Conservation (phyloP, 92 coral and sea anemone species). For the Bergia puertoricense region DNA sequence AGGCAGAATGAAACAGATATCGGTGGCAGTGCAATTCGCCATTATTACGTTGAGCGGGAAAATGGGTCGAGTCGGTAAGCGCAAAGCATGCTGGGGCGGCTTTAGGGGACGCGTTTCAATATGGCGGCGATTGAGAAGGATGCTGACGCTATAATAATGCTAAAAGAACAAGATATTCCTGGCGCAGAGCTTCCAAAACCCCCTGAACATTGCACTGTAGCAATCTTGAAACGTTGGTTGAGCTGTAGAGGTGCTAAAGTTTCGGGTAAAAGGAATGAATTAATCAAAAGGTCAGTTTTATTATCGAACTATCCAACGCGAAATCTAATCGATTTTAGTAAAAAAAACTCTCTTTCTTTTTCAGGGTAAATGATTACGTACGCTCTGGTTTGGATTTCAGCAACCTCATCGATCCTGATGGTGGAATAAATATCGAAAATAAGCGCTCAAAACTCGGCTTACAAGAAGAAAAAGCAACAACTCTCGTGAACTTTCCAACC, state of each 20-base stretch:
- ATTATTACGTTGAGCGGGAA: no score
- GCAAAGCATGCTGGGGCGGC: conserved; percentile 25
- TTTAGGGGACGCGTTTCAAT: conserved; percentile 15
- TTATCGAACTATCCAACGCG: conserved; percentile 29
- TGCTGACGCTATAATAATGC: not conserved
- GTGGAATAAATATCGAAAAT: conserved; percentile 18
- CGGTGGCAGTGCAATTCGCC: no score
- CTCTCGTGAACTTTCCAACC: conserved; percentile 29
- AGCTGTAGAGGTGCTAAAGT: conserved; percentile 48
- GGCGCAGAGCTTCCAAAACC: conserved; percentile 39
- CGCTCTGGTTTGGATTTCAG: conserved; percentile 38
- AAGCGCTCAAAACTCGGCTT: conserved; percentile 26
- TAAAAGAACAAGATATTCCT: not conserved
- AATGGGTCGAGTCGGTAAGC: not conserved
- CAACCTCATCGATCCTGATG: conserved; percentile 34
- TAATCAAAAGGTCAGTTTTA: conserved; percentile 46
- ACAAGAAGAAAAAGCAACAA: conserved; percentile 6
- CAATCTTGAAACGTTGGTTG: conserved; percentile 42
- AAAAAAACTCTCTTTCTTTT: conserved; percentile 14
- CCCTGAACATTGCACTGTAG: conserved; percentile 43
- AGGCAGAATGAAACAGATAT: no score
- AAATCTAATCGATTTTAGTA: conserved; percentile 14
- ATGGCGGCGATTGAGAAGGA: conserved; percentile 20
- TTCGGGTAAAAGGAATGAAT: conserved; percentile 40
- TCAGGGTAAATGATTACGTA: conserved; percentile 53